These are phyloP conservation scores for Alauda arvensis DNA, from an alignment of 2,797 vertebrate species.

Conservation along the genomic window DNA sequence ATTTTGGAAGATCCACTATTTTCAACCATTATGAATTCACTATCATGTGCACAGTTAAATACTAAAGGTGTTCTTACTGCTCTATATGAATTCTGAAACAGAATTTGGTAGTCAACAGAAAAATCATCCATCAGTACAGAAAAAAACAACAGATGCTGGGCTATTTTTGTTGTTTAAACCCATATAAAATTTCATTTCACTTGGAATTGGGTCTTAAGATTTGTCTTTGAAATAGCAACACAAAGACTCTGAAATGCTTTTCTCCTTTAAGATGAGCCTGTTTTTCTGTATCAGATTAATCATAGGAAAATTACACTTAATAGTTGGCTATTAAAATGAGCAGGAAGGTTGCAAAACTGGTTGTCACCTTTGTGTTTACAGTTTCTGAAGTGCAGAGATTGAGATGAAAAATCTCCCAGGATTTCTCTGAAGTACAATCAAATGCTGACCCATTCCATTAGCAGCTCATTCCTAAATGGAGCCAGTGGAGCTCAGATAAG, in stretches of 20 bases:
- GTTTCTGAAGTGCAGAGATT: not conserved
- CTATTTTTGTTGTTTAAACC: conserved; percentile 58
- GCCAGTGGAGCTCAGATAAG: not conserved
- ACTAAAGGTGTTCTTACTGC: not conserved
- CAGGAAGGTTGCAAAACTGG: not conserved
- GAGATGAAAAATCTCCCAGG: not conserved
- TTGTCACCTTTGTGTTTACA: not conserved
- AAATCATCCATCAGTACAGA: conserved; percentile 18
- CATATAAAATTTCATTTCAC: conserved; percentile 13
- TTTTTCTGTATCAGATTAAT: conserved; percentile 4
- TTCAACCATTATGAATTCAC: not conserved
- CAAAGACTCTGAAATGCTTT: conserved; percentile 6
- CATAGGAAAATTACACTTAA: not conserved
- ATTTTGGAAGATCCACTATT: not conserved
- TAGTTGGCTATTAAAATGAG: not conserved
- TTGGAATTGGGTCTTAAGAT: conserved; percentile 20
- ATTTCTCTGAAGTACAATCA: not conserved
- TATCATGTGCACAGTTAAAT: not conserved
- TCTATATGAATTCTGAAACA: conserved; percentile 13
- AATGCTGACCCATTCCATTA: not conserved
- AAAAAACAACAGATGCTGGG: conserved; percentile 44
- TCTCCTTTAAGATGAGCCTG: not conserved
- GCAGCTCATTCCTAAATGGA: not conserved
- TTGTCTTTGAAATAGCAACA: conserved; percentile 38
- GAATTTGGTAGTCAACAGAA: conserved; percentile 21